Evolutionary conservation across 2,888 invertebrate species (phyloP).

Genomic region (Nasonovia ribisnigri): DNA sequence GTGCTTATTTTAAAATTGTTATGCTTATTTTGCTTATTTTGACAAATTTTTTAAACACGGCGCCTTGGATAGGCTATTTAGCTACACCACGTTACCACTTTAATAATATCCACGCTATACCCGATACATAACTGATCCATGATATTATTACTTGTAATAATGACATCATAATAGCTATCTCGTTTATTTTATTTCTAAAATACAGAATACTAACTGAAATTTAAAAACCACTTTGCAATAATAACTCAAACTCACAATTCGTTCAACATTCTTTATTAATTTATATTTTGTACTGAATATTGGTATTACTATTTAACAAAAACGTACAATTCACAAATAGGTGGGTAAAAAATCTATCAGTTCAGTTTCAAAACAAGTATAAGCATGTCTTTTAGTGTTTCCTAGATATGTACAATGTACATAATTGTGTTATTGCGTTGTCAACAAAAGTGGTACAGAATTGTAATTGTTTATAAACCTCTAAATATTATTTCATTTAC

Average conservation of each 20-base stretch:
- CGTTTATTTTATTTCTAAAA: neutral
- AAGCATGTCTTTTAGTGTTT: neutral
- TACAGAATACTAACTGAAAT: neutral
- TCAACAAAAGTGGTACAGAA: neutral
- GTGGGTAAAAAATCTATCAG: neutral
- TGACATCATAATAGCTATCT: neutral
- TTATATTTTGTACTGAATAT: neutral
- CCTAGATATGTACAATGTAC: neutral
- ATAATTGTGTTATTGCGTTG: no score
- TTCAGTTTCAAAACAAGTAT: neutral
- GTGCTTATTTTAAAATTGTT: no score
- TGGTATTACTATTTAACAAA: neutral
- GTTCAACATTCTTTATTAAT: neutral
- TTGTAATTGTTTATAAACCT: neutral
- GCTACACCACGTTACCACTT: neutral
- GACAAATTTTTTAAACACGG: no score
- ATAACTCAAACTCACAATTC: neutral
- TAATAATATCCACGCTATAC: neutral
- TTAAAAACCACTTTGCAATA: neutral
- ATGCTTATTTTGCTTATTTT: no score
- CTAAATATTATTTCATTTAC: neutral
- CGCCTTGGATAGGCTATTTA: neutral
- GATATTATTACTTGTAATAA: neutral
- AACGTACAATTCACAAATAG: neutral
- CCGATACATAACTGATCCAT: no score